A percentile compares a stretch with the other conserved stretches of the same genome.
Conservation (phyloP, 35 echinoderm and acorn worm genomes). For the Heliocidaris erythrogramma region DNA sequence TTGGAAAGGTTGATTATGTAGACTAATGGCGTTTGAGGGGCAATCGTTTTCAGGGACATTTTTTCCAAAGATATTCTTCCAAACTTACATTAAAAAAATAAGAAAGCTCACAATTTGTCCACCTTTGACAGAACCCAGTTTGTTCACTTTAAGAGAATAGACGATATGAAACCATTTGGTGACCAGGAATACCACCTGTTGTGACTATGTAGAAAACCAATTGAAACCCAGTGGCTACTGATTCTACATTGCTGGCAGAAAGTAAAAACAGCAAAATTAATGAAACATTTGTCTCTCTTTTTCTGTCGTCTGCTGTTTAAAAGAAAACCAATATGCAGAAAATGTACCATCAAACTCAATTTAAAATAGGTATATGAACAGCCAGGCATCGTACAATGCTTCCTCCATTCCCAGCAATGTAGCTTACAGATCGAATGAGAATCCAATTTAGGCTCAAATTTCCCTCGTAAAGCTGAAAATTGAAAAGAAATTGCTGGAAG, state of each 20-base stretch:
- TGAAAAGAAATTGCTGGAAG: background rate
- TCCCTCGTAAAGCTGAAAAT: conserved; percentile 3
- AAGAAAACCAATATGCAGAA: background rate
- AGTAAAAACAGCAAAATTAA: background rate
- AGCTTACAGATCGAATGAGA: conserved; percentile 10
- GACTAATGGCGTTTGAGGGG: no score
- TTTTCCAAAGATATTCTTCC: no score
- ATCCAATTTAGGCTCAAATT: conserved; percentile 18
- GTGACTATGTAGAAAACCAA: background rate
- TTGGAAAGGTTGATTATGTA: no score
- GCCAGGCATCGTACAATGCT: background rate
- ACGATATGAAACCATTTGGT: background rate
- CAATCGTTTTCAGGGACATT: no score
- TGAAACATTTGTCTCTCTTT: background rate
- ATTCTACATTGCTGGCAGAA: background rate
- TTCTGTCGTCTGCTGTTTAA: background rate
- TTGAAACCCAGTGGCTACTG: background rate
- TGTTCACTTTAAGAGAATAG: background rate
- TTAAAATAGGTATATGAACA: background rate
- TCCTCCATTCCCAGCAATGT: background rate
- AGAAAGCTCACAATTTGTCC: no score
- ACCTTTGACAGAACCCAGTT: no score
- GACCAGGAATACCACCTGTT: background rate
- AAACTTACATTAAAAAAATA: no score
- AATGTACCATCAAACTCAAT: background rate